Evolutionary conservation across 2,113 vertebrate species (phyloP).

Genomic region (Atherinomorus stipes): DNA sequence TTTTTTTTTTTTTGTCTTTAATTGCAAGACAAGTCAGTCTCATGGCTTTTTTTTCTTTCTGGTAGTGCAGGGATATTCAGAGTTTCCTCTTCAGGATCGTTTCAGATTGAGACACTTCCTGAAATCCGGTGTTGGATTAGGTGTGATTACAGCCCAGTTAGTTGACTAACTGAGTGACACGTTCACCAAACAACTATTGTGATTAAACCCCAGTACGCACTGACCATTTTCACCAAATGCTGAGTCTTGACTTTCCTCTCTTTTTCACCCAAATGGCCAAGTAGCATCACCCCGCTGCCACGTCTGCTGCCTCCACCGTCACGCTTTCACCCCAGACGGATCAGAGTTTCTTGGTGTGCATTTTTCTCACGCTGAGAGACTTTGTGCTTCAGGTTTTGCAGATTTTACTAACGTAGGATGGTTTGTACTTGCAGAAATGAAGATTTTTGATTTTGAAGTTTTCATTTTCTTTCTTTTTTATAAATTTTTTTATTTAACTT

Average conservation of each 20-base stretch:
- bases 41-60: no score
- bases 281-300: background rate
- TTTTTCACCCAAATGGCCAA: background rate
- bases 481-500: no score
- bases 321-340: no score
- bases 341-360: no score
- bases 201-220: background rate
- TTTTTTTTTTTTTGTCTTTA: no score
- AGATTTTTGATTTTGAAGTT: background rate
- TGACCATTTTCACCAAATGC: background rate
- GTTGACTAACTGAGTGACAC: background rate
- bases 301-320: no score
- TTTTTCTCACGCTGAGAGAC: background rate
- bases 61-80: no score
- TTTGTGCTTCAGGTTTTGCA: background rate
- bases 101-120: no score
- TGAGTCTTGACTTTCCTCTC: constrained; percentile 7
- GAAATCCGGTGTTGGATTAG: background rate
- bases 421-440: background rate
- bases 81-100: no score
- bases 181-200: background rate
- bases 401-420: background rate
- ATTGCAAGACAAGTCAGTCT: no score
- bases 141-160: constrained; percentile 43
- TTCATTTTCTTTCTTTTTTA: no score